Evolutionary conservation across 2,888 invertebrate species (phyloP), one percentile per base, ranked within the genome.

Genomic region (Nymphalis polychloros): DNA sequence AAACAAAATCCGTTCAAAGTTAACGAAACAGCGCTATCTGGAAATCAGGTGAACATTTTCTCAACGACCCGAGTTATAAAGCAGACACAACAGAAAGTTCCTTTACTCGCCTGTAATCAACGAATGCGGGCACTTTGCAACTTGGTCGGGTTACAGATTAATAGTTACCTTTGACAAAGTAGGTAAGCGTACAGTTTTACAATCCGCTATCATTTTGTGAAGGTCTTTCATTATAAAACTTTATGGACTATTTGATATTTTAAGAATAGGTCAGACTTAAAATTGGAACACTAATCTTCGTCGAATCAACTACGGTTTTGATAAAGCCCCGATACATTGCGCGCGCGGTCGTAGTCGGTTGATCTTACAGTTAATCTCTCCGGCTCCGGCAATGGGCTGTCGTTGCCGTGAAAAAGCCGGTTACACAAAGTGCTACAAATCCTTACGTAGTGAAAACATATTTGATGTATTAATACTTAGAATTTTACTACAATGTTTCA

Each of bases 161-260:
- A 63, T 60, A 67, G 67, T n/a, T 59, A 61, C 60, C 60, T 64
- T 64, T 64, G 48, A 63, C 69, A 63, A 69, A 69, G 50, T 66
- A 63, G 66, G 66, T 60, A 55, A 69, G 46, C 63, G 59, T 55
- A 57, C 57, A 63, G 63, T 59, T 50, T 59, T 64, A 64, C 41
- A 50, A 49, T 64, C 41, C 41, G 19, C 59, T 59, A 50, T 49
- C 49, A 59, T 49, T 49, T 48, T 35, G 57, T 8, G 13, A 35
- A 57, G 57, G 41, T 57, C 57, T 57, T 57, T 57, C 57, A 57
- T 57, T 57, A 20, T 19, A 57, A 17, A 53, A 35, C 19, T 35
- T 35, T 31, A 57, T 19, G 8, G 35, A 41, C 19, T 57, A 41
- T 41, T 41, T 41, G 57, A 19, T 57, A 57, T 57, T 57, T 35